These are phyloP conservation scores for Kryptolebias marmoratus DNA, from an alignment of 2,113 vertebrate species.

Conservation along the genomic window DNA sequence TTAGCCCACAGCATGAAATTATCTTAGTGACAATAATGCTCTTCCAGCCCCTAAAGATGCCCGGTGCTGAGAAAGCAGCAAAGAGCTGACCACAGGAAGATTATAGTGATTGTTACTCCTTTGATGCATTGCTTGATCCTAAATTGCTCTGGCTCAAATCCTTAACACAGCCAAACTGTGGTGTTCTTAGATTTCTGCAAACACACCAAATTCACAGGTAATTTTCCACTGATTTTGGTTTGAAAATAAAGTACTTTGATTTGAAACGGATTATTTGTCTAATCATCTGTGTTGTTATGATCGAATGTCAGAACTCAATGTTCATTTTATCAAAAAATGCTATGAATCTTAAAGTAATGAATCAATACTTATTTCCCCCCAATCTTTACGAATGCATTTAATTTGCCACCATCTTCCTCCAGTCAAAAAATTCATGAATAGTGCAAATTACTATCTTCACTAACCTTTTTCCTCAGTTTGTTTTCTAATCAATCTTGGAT, in stretches of 20 bases:
- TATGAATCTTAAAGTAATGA: neutral
- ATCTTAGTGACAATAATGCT: constrained; percentile 59
- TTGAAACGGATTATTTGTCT: neutral
- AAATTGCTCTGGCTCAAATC: constrained; percentile 53
- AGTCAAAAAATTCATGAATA: too few relatives aligned
- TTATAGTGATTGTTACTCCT: constrained; percentile 66
- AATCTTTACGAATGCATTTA: too few relatives aligned
- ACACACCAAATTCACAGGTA: constrained; percentile 37
- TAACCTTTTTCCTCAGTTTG: too few relatives aligned
- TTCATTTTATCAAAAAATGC: too few relatives aligned
- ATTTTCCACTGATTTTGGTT: neutral
- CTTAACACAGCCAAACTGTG: constrained; percentile 8
- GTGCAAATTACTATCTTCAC: too few relatives aligned
- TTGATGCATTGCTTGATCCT: constrained; percentile 51
- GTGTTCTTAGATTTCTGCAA: constrained; percentile 23
- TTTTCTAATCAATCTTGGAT: too few relatives aligned
- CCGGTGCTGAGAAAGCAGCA: constrained; percentile 14
- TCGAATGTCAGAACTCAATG: neutral
- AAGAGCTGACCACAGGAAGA: constrained; percentile 56
- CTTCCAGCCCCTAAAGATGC: constrained; percentile 53
- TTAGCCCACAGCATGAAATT: constrained; percentile 42
- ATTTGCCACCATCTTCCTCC: too few relatives aligned
- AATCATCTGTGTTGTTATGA: neutral
- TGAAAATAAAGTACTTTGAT: constrained; percentile 13
- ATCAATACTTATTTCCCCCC: too few relatives aligned